These are phyloP conservation scores for Campodea augens DNA, from an alignment of 1,140 invertebrate genomes.

Conservation along the genomic window DNA sequence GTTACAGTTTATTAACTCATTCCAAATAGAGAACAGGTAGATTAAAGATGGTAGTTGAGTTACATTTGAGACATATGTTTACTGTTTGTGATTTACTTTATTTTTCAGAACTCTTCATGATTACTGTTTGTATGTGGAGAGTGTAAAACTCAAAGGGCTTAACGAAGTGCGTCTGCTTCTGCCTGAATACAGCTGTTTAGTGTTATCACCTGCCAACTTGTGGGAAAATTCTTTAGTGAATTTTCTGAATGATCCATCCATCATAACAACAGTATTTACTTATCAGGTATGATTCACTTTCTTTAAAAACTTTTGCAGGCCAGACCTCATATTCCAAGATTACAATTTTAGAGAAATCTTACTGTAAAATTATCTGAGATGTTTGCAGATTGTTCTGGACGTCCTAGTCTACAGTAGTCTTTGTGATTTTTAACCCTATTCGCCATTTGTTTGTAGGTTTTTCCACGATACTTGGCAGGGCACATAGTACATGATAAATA, in stretches of 20 bases:
- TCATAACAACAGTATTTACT: slow-evolving; percentile 58
- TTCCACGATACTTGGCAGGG: too few relatives aligned
- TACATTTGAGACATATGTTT: slow-evolving; percentile 7
- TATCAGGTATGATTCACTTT: slow-evolving; percentile 64
- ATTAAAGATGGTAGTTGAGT: slow-evolving; percentile 8
- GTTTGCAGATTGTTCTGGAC: too few relatives aligned
- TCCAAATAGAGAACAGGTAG: slow-evolving; percentile 51
- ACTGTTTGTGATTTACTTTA: not conserved
- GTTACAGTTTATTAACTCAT: slow-evolving; percentile 63
- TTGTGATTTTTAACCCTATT: too few relatives aligned
- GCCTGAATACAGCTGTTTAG: slow-evolving; percentile 76
- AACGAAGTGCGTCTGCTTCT: slow-evolving; percentile 37
- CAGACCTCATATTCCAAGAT: too few relatives aligned
- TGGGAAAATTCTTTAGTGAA: slow-evolving; percentile 66
- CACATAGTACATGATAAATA: too few relatives aligned
- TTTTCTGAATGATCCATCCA: slow-evolving; percentile 53
- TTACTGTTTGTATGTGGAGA: slow-evolving; percentile 71
- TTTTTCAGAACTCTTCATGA: slow-evolving; percentile 42
- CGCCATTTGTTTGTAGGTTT: too few relatives aligned
- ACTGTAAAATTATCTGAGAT: too few relatives aligned
- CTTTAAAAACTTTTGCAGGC: too few relatives aligned
- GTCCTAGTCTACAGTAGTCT: too few relatives aligned
- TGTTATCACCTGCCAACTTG: slow-evolving; percentile 83
- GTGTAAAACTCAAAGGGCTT: slow-evolving; percentile 38
- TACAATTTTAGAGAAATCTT: too few relatives aligned